Conservation (phyloP, 2,888 invertebrate genomes). For the Calameuta filiformis region DNA sequence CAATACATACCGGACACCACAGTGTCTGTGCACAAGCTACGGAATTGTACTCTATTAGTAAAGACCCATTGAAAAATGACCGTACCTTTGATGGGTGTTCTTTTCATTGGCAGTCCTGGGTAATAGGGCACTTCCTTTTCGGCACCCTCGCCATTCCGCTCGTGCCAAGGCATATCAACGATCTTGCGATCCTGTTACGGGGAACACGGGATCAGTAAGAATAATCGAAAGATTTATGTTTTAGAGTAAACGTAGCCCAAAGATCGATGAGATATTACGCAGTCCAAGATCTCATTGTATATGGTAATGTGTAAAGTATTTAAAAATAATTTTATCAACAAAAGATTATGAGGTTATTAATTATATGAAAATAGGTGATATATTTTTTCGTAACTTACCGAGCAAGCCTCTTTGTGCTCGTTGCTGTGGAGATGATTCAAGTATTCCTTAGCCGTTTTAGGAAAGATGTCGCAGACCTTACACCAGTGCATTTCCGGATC, state of each 20-base stretch:
- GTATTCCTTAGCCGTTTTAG: slow-evolving; percentile 87
- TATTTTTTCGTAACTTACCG: slow-evolving; percentile 52
- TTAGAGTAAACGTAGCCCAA: background rate
- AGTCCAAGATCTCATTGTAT: background rate
- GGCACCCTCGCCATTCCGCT: slow-evolving; percentile 69
- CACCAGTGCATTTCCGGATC: slow-evolving; percentile 95
- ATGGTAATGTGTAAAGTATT: background rate
- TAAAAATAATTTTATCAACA: background rate
- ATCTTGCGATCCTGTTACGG: slow-evolving; percentile 69
- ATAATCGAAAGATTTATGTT: background rate
- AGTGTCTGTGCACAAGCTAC: slow-evolving; percentile 62
- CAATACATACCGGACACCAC: slow-evolving; percentile 63
- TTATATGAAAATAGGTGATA: background rate
- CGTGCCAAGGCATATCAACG: slow-evolving; percentile 83
- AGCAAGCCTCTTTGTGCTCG: slow-evolving; percentile 75
- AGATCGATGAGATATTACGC: background rate
- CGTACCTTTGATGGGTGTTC: slow-evolving; percentile 84
- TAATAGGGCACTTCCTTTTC: slow-evolving; percentile 77
- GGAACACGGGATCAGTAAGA: slow-evolving; percentile 35
- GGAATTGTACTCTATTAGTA: slow-evolving; percentile 59
- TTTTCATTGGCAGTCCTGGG: slow-evolving; percentile 79
- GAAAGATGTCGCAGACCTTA: slow-evolving; percentile 86
- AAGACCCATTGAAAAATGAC: slow-evolving; percentile 23
- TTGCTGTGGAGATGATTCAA: slow-evolving; percentile 84
- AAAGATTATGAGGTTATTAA: background rate